Conservation (phyloP, 2,113 vertebrate species). For the Microcebus ravelobensis region DNA sequence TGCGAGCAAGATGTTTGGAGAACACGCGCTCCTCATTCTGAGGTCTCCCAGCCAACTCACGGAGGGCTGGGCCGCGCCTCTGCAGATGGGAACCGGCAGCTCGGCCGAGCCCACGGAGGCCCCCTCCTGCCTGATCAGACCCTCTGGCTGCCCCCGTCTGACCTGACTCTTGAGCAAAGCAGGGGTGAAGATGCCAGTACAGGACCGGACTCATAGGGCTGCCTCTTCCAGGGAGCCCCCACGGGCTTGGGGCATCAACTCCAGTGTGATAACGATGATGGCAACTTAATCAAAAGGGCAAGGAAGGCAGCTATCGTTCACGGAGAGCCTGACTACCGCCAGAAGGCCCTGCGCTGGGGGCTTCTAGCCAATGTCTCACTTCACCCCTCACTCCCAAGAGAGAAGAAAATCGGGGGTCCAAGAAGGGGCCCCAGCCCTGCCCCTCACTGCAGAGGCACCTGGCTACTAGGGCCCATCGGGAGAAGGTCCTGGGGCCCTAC, state of each 20-base stretch:
- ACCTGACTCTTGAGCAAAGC: neutral
- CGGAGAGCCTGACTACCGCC: neutral
- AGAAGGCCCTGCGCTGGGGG: neutral
- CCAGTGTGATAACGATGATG: neutral
- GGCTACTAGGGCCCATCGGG: neutral
- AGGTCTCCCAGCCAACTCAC: conserved; percentile 62
- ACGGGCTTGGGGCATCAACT: neutral
- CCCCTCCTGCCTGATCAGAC: neutral
- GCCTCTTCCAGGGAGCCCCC: neutral
- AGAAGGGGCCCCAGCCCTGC: neutral
- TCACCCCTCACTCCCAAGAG: neutral
- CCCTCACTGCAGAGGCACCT: neutral
- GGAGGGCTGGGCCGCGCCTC: conserved; percentile 26
- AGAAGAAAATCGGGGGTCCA: neutral
- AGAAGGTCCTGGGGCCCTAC: neutral
- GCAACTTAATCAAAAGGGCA: rapidly evolving
- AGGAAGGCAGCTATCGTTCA: neutral
- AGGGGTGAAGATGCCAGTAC: neutral
- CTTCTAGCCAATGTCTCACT: neutral
- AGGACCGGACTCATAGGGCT: rapidly evolving
- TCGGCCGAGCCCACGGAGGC: neutral
- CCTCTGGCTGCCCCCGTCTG: neutral
- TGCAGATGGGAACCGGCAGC: neutral
- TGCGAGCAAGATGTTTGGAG: conserved; percentile 67
- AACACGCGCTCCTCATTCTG: conserved; percentile 60